phyloP scores from a whole-genome alignment of 1,140 invertebrate genomes.

The Zaprionus lachaisei region DNA sequence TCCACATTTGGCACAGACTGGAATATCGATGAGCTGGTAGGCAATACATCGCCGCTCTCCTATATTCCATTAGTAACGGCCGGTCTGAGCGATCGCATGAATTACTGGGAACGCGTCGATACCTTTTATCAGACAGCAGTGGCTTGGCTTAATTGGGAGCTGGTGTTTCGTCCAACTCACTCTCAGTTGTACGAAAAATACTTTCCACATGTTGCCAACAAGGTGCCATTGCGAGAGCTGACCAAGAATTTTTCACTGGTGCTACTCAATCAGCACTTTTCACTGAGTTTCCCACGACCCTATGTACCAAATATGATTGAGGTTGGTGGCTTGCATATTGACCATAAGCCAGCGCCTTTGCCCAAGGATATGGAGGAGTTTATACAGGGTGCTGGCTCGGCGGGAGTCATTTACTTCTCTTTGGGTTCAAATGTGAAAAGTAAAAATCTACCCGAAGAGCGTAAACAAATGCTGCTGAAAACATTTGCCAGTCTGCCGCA shows the following conservation, averaged over 20 bases:
- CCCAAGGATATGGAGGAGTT: conserved; percentile 85
- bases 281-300: conserved; percentile 85
- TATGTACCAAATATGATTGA: conserved; percentile 86
- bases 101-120: conserved; percentile 79
- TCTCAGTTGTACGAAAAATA: conserved; percentile 71
- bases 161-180: conserved; percentile 62
- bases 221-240: conserved; percentile 55
- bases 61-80: conserved; percentile 77
- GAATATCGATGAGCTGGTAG: conserved; percentile 75
- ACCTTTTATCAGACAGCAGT: conserved; percentile 72
- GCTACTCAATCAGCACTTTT: conserved; percentile 86
- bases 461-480: conserved; percentile 85
- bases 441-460: conserved; percentile 85
- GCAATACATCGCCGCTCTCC: conserved; percentile 78
- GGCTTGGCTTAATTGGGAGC: conserved; percentile 54
- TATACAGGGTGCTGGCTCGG: conserved; percentile 85
- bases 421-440: conserved; percentile 87
- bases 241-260: conserved; percentile 85
- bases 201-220: conserved; percentile 83
- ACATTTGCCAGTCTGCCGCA: conserved; percentile 86
- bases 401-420: conserved; percentile 88
- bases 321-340: conserved; percentile 86
- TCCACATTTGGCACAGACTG: conserved; percentile 75
- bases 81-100: conserved; percentile 82
- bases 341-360: conserved; percentile 78